Conservation (phyloP, 2,113 vertebrate genomes). For the Himantopus leucocephalus region DNA sequence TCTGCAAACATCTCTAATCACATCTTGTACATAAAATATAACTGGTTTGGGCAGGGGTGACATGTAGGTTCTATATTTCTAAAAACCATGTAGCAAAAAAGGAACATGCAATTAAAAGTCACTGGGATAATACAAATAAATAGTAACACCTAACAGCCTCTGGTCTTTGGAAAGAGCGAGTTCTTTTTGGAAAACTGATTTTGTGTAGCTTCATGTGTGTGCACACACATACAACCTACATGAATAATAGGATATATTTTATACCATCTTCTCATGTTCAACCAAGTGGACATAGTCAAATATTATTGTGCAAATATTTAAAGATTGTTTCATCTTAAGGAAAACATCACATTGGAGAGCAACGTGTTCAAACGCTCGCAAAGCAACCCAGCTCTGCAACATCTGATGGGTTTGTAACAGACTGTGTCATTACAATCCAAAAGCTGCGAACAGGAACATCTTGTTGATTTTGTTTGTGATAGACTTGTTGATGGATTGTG, state of each 20-base stretch:
- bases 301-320: slow-evolving; percentile 21
- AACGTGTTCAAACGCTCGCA: background rate
- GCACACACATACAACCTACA: background rate
- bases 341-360: slow-evolving; percentile 17
- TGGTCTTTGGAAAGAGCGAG: background rate
- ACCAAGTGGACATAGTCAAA: background rate
- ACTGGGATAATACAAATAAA: background rate
- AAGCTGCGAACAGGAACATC: slow-evolving; percentile 3
- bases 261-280: background rate
- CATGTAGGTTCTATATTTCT: background rate
- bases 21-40: background rate
- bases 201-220: background rate
- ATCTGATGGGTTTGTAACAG: slow-evolving; percentile 25
- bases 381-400: background rate
- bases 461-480: slow-evolving; percentile 44
- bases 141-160: background rate
- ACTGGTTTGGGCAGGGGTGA: background rate
- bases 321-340: background rate
- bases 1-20: background rate
- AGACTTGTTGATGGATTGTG: slow-evolving; percentile 20
- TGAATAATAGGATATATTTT: background rate
- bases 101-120: background rate
- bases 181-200: background rate
- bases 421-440: slow-evolving; percentile 22
- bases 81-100: background rate